phyloP scores from a whole-genome alignment of 2,113 vertebrate genomes.

The Calyptommatus sinebrachiatus region DNA sequence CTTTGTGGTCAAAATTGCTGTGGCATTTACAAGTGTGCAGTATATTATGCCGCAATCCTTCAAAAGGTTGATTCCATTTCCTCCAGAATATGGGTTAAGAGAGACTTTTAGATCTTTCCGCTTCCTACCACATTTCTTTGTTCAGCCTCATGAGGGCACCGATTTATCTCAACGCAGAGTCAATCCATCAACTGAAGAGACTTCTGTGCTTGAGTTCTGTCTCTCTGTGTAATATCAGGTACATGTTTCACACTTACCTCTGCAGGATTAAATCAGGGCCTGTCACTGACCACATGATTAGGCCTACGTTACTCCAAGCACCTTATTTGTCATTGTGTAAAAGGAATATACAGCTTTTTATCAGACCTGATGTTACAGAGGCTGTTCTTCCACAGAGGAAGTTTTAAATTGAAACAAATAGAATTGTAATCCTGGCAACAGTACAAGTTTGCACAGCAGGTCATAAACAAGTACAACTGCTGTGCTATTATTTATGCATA shows the following conservation, averaged over 20 bases:
- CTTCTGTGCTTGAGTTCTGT: not conserved
- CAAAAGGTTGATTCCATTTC: constrained; percentile 17
- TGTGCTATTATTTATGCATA: not conserved
- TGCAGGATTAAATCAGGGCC: constrained; percentile 6
- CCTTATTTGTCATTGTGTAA: not conserved
- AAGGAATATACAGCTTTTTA: not conserved
- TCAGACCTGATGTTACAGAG: not conserved
- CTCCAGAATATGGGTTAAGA: not conserved
- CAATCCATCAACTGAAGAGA: constrained; percentile 24
- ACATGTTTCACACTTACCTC: not conserved
- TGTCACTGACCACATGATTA: not conserved
- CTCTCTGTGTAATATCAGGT: constrained; percentile 14
- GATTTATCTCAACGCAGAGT: constrained; percentile 7
- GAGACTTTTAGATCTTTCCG: not conserved
- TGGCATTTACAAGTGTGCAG: not conserved
- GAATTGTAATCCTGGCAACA: not conserved
- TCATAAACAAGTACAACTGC: not conserved
- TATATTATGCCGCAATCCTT: not conserved
- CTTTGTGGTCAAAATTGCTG: constrained; percentile 14
- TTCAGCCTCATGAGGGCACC: not conserved
- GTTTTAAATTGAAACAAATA: not conserved
- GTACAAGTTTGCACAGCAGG: not conserved
- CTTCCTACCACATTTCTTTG: not conserved
- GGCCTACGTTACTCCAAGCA: constrained; percentile 9
- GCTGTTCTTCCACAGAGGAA: not conserved